Evolutionary conservation across 1,140 invertebrate species (phyloP).

Genomic region (Drosophila santomea): DNA sequence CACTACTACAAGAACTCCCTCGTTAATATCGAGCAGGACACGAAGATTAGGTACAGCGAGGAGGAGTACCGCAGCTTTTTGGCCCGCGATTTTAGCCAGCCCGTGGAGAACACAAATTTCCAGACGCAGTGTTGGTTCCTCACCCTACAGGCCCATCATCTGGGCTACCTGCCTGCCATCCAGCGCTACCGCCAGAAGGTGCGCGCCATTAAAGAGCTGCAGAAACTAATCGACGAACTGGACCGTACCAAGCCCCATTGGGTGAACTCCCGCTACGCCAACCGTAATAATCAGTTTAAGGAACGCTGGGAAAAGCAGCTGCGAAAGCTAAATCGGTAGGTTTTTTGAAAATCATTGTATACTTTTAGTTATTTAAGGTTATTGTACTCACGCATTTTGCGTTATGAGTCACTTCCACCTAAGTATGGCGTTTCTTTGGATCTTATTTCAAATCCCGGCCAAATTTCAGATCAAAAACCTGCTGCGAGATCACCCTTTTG

Average conservation of each 20-base stretch:
- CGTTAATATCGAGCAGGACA: slow-evolving; percentile 93
- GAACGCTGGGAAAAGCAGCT: slow-evolving; percentile 94
- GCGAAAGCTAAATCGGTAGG: slow-evolving; percentile 88
- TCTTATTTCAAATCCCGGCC: slow-evolving; percentile 14
- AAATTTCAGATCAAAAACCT: slow-evolving; percentile 90
- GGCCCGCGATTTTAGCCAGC: slow-evolving; percentile 49
- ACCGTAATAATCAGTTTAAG: slow-evolving; percentile 93
- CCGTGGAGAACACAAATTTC: slow-evolving; percentile 89
- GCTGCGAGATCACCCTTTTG: slow-evolving; percentile 94
- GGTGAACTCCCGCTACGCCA: slow-evolving; percentile 90
- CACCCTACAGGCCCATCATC: slow-evolving; percentile 96
- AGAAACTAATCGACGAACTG: slow-evolving; percentile 95
- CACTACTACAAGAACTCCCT: slow-evolving; percentile 93
- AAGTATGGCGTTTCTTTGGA: neutral
- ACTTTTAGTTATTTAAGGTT: no score
- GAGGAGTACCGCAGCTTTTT: slow-evolving; percentile 93
- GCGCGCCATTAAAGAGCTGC: slow-evolving; percentile 94
- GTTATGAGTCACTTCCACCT: neutral
- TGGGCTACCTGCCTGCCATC: slow-evolving; percentile 94
- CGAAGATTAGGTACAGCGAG: slow-evolving; percentile 92
- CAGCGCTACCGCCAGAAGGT: slow-evolving; percentile 94
- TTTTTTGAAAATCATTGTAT: no score
- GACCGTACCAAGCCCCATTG: slow-evolving; percentile 92
- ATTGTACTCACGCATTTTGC: no score
- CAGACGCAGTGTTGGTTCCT: slow-evolving; percentile 98